Percentiles rank a stretch among this genome's conserved stretches.
These are phyloP conservation scores for Nymphalis io DNA, from an alignment of 1,140 invertebrate genomes.

Conservation along the genomic window DNA sequence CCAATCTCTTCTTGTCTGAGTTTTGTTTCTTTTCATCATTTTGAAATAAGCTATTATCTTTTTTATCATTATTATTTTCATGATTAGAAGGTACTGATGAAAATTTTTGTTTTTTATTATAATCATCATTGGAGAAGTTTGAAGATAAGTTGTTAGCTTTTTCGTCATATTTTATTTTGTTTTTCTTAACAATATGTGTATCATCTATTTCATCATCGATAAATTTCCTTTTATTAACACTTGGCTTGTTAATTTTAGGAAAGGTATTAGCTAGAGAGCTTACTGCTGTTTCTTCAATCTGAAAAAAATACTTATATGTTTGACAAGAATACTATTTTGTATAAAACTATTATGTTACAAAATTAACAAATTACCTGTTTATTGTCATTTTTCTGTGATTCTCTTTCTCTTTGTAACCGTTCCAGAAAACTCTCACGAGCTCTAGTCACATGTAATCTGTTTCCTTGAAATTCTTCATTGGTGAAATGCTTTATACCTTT, in stretches of 20 bases:
- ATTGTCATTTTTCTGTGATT: conserved; percentile 49
- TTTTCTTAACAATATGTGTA: background rate
- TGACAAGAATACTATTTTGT: background rate
- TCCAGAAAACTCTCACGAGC: conserved; percentile 74
- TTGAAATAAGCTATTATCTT: conserved; percentile 24
- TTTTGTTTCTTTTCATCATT: conserved; percentile 61
- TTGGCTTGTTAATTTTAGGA: conserved; percentile 2
- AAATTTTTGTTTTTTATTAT: conserved; percentile 28
- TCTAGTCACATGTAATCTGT: conserved; percentile 63
- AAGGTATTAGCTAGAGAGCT: conserved; percentile 3
- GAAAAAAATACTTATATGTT: background rate
- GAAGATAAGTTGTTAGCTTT: background rate
- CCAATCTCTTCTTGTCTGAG: conserved; percentile 82
- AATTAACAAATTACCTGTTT: conserved; percentile 17
- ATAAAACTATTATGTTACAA: background rate
- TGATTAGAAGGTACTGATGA: background rate
- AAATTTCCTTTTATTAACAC: conserved; percentile 35
- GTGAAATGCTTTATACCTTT: conserved; percentile 67
- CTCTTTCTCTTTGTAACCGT: conserved; percentile 66
- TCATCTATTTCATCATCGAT: conserved; percentile 16
- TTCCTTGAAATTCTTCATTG: conserved; percentile 57
- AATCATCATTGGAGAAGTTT: background rate
- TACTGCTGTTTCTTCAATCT: conserved; percentile 13
- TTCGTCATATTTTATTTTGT: background rate
- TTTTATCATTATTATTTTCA: conserved; percentile 18